Conservation (phyloP, 2,888 invertebrate genomes). For the Teleogryllus oceanicus region DNA sequence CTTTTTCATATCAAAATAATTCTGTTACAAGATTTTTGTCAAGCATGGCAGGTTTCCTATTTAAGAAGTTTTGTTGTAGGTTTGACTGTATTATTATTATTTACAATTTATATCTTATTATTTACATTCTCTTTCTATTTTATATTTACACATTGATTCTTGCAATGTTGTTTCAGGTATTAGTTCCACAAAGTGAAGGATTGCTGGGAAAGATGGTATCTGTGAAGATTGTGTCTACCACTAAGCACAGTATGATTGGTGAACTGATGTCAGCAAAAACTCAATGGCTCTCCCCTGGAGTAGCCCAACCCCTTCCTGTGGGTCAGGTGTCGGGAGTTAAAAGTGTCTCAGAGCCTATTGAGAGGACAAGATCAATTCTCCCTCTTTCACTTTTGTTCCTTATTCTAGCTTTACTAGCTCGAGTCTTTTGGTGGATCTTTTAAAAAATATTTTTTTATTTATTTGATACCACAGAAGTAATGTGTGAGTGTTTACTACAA, state of each 20-base stretch:
- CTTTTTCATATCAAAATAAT: not conserved
- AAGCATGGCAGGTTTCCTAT: not conserved
- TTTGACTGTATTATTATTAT: not conserved
- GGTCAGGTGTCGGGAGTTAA: not conserved
- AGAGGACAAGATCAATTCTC: not conserved
- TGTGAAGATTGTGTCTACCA: slow-evolving; percentile 66
- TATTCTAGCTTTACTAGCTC: not conserved
- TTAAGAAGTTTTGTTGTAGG: not conserved
- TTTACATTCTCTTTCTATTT: not conserved
- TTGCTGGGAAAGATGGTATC: slow-evolving; percentile 79
- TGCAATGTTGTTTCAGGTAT: slow-evolving; percentile 50
- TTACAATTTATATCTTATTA: not conserved
- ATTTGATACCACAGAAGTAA: too few relatives aligned
- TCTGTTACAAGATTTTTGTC: slow-evolving; percentile 19
- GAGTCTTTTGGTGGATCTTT: not conserved
- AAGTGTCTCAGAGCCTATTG: not conserved
- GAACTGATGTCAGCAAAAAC: slow-evolving; percentile 50
- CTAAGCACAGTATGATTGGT: slow-evolving; percentile 77
- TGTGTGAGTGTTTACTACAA: too few relatives aligned
- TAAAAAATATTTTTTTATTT: not conserved
- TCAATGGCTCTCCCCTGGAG: not conserved
- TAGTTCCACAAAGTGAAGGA: slow-evolving; percentile 73
- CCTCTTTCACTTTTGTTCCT: not conserved
- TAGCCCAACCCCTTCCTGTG: not conserved
- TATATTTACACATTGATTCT: too few relatives aligned